phyloP scores from a whole-genome alignment of 37 sponge, comb jelly and placozoan genomes.

The Cliona cf. orientalis region DNA sequence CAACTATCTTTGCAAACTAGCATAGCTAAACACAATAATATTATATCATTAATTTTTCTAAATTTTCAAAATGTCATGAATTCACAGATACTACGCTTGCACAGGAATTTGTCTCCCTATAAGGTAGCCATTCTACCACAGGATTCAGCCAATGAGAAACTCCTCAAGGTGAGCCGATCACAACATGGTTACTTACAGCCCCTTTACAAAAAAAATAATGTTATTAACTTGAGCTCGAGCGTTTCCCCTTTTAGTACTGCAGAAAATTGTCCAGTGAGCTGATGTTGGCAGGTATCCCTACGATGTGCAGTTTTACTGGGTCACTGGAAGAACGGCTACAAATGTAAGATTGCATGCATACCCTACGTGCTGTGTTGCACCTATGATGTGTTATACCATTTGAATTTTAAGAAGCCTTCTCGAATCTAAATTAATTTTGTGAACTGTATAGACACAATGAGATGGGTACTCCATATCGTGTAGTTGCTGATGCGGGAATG shows the following conservation, averaged over 20 bases:
- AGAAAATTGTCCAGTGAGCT: conserved; percentile 28
- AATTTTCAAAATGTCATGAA: neutral
- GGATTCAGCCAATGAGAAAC: neutral
- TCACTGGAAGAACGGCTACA: conserved; percentile 15
- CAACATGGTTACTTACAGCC: neutral
- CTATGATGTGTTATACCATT: neutral
- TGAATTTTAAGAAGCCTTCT: neutral
- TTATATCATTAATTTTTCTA: neutral
- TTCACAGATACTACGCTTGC: conserved; percentile 22
- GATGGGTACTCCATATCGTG: conserved; percentile 68
- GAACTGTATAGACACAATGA: conserved; percentile 72
- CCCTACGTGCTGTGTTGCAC: neutral
- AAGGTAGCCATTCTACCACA: conserved; percentile 35
- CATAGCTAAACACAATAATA: neutral
- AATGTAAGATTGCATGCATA: neutral
- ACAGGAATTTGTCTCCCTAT: conserved; percentile 32
- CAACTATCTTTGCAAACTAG: neutral
- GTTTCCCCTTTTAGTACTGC: conserved; percentile 25
- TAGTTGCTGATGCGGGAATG: conserved; percentile 40
- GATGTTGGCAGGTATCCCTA: conserved; percentile 20
- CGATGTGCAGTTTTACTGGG: neutral
- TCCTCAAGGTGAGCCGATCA: conserved; percentile 7
- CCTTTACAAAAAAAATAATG: neutral
- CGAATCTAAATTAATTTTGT: too few species aligned
- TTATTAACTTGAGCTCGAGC: neutral